Evolutionary conservation across 1,140 invertebrate species (phyloP).

Genomic region (Chionoecetes opilio): DNA sequence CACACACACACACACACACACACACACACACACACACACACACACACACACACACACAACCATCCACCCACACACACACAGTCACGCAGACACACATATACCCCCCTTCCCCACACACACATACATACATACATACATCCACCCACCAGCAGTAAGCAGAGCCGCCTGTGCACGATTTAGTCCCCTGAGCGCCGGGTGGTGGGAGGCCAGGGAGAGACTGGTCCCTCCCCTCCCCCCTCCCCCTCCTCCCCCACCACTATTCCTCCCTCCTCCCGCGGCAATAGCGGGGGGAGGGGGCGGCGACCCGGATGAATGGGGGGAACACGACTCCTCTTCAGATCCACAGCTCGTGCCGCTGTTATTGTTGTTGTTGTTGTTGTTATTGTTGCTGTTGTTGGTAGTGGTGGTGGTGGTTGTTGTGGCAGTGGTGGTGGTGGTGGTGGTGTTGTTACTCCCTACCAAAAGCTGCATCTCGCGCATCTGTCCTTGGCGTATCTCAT

Average conservation of each 20-base stretch:
- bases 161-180: slow-evolving; percentile 77
- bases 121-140: neutral
- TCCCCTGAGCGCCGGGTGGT: slow-evolving; percentile 79
- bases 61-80: too few relatives aligned
- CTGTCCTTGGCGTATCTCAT: slow-evolving; percentile 85
- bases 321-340: slow-evolving; percentile 78
- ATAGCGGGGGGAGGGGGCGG: slow-evolving; percentile 64
- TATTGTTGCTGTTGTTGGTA: slow-evolving; percentile 57
- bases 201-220: slow-evolving; percentile 65
- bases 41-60: too few relatives aligned
- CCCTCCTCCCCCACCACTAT: slow-evolving; percentile 29
- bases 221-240: slow-evolving; percentile 10
- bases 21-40: neutral
- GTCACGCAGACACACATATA: too few relatives aligned
- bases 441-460: slow-evolving; percentile 67
- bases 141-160: slow-evolving; percentile 57
- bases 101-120: neutral
- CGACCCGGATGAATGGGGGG: slow-evolving; percentile 70
- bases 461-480: slow-evolving; percentile 84
- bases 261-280: neutral
- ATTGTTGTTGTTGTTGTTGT: slow-evolving; percentile 64
- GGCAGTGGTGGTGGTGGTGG: slow-evolving; percentile 61
- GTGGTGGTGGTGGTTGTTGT: slow-evolving; percentile 59
- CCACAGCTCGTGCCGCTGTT: slow-evolving; percentile 69
- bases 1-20: slow-evolving; percentile 45